Evolutionary conservation across 2,113 vertebrate genomes (phyloP), one percentile per base, ranked within the genome.

Genomic region (Seriola rivoliana): DNA sequence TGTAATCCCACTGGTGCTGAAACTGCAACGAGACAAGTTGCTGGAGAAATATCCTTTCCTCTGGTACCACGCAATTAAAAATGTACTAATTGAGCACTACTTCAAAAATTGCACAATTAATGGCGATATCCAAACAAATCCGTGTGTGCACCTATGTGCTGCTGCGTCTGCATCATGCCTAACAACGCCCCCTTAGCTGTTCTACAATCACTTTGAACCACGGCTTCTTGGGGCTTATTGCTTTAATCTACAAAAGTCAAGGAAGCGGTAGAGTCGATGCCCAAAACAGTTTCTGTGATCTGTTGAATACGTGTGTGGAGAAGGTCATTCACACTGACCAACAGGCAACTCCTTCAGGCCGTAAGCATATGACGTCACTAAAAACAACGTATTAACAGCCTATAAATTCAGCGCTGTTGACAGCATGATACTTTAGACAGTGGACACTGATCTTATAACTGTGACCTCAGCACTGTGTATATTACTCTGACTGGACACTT

Each of bases 241-340:
- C 40, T 42, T 42, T 42, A 42, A 75, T 71, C 29, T 8, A 11
- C 59, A 52, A 77, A 32, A 58, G 48, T 57, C 23, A 44, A 64
- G 13, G n/a, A 71, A 38, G 34, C 36, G n/a, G 14, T 10, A 11
- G 7, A 62, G 23, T 46, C 5, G 5, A 54, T 4, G 50, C 3
- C 21, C 8, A 19, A 62, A 63, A 58, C 8, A 23, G 21, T 68
- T 32, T 60, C 44, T 66, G 11, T 58, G 25, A 71, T 73, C 44
- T 58, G n/a, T 40, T 29, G 32, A 23, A 64, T 40, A 69, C 2
- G 21, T 2, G 2, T 71, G 34, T 64, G 40, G 4, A 5, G 5
- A 9, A 72, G 23, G 40, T 73, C 19, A 46, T 36, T 60, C 52
- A 58, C 59, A 36, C 8, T 19, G 19, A 55, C 50, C 48, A 1